Percentiles rank a stretch among this genome's conserved stretches.
Conservation (phyloP, 1,140 invertebrate genomes). For the Phocides pigmalion region DNA sequence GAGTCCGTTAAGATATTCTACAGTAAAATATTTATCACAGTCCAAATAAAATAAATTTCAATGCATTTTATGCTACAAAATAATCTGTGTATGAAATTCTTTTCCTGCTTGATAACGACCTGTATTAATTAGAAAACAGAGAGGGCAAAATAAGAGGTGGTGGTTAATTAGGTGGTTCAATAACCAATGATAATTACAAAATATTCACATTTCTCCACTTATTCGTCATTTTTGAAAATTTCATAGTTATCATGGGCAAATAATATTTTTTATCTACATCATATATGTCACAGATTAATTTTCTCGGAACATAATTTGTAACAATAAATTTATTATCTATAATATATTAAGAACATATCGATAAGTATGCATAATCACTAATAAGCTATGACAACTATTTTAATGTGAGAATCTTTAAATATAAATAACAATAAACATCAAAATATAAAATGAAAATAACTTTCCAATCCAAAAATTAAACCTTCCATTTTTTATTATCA, state of each 20-base stretch:
- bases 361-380: conserved; percentile 29
- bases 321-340: neutral
- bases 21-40: conserved; percentile 52
- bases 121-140: too few relatives aligned
- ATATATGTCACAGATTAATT: conserved; percentile 3
- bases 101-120: too few relatives aligned
- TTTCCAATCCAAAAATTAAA: conserved; percentile 1
- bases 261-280: too few relatives aligned
- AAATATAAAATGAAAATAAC: conserved; percentile 39
- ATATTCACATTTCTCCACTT: too few relatives aligned
- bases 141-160: too few relatives aligned
- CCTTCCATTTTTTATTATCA: conserved; percentile 52
- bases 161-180: too few relatives aligned
- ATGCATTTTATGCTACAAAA: conserved; percentile 11
- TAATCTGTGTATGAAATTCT: neutral
- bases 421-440: conserved; percentile 33
- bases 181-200: too few relatives aligned
- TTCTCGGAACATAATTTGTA: conserved; percentile 4
- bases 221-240: neutral
- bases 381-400: conserved; percentile 39
- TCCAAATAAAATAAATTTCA: conserved; percentile 41
- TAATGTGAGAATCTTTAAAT: conserved; percentile 31
- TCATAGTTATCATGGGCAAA: neutral
- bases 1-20: conserved; percentile 36
- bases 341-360: conserved; percentile 18